Conservation (phyloP, 2,797 vertebrate genomes). For the Oceanodroma leucorhoa region DNA sequence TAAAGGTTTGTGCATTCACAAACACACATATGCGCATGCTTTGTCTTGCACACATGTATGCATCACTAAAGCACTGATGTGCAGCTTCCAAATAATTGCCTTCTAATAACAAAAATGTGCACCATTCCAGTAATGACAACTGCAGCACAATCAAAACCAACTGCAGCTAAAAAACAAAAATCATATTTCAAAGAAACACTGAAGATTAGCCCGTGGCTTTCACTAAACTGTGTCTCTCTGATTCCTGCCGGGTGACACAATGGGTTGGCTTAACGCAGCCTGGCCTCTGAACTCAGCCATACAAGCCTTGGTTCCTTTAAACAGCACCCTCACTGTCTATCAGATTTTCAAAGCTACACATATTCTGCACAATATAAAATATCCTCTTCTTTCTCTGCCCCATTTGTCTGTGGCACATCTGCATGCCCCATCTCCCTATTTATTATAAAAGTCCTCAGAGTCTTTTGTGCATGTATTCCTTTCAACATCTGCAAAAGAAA, state of each 20-base stretch:
- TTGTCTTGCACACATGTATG: neutral
- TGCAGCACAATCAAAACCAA: slow-evolving; percentile 2
- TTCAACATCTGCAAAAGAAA: slow-evolving; percentile 69
- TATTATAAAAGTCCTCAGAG: neutral
- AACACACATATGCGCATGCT: fast-evolving
- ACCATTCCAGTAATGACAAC: neutral
- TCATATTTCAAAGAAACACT: slow-evolving; percentile 44
- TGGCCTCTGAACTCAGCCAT: slow-evolving; percentile 25
- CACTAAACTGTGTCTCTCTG: slow-evolving; percentile 31
- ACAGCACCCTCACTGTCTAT: slow-evolving; percentile 18
- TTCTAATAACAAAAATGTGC: slow-evolving; percentile 11
- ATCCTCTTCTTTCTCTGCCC: neutral
- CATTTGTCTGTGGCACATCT: neutral
- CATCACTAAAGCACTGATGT: neutral
- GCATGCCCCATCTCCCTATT: neutral
- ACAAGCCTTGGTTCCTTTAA: neutral
- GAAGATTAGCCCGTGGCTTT: slow-evolving; percentile 33
- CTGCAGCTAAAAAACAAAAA: neutral
- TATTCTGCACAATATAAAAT: neutral
- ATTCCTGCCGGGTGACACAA: slow-evolving; percentile 53
- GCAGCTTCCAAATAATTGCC: neutral
- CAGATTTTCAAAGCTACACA: neutral
- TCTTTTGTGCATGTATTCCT: neutral
- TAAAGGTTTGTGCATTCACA: neutral
- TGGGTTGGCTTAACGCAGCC: slow-evolving; percentile 9